These are phyloP conservation scores for Corythornis vintsioides DNA, from an alignment of 2,113 vertebrate genomes.

Conservation along the genomic window DNA sequence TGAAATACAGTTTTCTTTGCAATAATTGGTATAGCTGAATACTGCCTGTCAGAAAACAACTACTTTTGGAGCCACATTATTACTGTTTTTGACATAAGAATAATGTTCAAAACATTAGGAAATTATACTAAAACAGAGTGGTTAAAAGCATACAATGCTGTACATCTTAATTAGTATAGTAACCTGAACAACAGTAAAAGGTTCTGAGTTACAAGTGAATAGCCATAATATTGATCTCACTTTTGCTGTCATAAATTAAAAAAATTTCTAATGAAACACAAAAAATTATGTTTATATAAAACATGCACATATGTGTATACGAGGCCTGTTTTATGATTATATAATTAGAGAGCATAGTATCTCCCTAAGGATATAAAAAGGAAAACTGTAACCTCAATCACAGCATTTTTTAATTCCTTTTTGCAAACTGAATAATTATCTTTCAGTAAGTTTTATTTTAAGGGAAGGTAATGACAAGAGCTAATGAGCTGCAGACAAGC, in stretches of 20 bases:
- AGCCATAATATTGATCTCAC: neutral
- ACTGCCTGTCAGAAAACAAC: neutral
- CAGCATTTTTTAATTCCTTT: neutral
- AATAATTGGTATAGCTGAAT: neutral
- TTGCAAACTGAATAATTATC: slow-evolving; percentile 20
- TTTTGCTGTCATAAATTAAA: slow-evolving; percentile 1
- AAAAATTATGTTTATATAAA: neutral
- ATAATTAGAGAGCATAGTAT: slow-evolving; percentile 12
- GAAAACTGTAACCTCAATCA: slow-evolving; percentile 41
- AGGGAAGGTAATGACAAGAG: slow-evolving; percentile 35
- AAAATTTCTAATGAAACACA: neutral
- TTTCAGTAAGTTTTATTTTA: slow-evolving; percentile 21
- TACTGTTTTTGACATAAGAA: neutral
- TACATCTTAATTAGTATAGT: neutral
- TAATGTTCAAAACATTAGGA: neutral
- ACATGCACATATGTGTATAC: neutral
- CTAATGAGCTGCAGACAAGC: slow-evolving; percentile 15
- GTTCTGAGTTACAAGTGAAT: neutral
- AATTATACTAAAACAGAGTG: neutral
- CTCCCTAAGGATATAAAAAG: neutral
- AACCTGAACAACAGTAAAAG: slow-evolving; percentile 1
- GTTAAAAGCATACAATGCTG: neutral
- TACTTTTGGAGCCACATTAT: neutral
- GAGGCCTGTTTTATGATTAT: neutral
- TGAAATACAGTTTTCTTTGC: neutral